Conservation (phyloP, 2,113 vertebrate species). For the Equus przewalskii region DNA sequence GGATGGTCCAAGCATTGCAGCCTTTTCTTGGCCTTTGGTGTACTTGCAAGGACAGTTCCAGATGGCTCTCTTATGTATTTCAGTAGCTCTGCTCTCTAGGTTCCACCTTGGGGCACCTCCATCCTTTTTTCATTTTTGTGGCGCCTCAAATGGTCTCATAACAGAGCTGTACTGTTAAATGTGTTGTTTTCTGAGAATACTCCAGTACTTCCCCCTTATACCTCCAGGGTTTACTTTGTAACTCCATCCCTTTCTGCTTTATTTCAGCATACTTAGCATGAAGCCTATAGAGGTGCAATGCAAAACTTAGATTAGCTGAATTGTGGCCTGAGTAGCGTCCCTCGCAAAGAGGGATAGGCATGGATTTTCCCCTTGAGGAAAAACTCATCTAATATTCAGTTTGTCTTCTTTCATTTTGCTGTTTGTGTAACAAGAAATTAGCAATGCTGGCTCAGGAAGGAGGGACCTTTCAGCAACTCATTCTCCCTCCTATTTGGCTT, state of each 20-base stretch:
- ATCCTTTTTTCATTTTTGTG: background rate
- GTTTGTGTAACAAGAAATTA: background rate
- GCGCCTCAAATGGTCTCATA: background rate
- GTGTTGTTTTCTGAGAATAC: constrained; percentile 39
- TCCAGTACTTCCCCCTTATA: background rate
- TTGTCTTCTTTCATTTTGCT: background rate
- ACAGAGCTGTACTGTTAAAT: background rate
- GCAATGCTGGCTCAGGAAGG: background rate
- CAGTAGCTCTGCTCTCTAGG: background rate
- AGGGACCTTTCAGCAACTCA: background rate
- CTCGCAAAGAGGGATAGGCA: background rate
- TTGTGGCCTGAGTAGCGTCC: background rate
- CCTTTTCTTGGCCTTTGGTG: background rate
- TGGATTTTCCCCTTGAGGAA: constrained; percentile 4
- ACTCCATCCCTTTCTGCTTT: background rate
- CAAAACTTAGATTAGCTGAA: background rate
- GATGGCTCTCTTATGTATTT: background rate
- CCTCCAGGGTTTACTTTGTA: background rate
- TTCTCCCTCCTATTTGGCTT: background rate
- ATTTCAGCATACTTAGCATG: constrained; percentile 28
- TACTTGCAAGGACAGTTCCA: background rate
- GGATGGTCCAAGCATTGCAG: background rate
- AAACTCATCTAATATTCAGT: background rate
- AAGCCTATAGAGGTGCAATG: background rate
- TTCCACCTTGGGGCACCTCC: background rate